Conservation (phyloP, 2,888 invertebrate genomes). For the Ectropis crepuscularia region DNA sequence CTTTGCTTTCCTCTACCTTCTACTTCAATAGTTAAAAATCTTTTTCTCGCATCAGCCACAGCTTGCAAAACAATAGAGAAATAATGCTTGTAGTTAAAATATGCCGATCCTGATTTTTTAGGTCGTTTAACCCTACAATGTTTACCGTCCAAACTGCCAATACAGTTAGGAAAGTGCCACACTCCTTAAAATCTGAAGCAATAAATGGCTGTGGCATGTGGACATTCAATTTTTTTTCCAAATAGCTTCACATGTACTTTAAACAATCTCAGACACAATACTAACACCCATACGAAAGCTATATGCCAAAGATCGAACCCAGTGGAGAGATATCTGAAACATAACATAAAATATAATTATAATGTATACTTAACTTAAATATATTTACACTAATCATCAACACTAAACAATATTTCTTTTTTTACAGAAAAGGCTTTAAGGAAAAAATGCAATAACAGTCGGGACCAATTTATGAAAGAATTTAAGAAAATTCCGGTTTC, state of each 20-base stretch:
- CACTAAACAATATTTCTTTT: slow-evolving; percentile 26
- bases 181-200: slow-evolving; percentile 30
- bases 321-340: slow-evolving; percentile 26
- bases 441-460: slow-evolving; percentile 45
- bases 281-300: slow-evolving; percentile 37
- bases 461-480: slow-evolving; percentile 43
- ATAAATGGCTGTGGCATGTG: slow-evolving; percentile 39
- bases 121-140: too few relatives aligned
- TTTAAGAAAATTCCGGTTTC: slow-evolving; percentile 23
- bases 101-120: too few relatives aligned
- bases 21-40: too few relatives aligned
- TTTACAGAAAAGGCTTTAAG: slow-evolving; percentile 39
- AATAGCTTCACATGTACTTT: slow-evolving; percentile 43
- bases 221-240: slow-evolving; percentile 38
- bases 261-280: slow-evolving; percentile 34
- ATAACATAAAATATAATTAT: slow-evolving; percentile 40
- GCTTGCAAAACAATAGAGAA: too few relatives aligned
- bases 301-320: slow-evolving; percentile 28
- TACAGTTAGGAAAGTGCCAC: slow-evolving; percentile 43
- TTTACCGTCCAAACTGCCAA: too few relatives aligned
- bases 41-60: too few relatives aligned
- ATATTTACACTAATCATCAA: slow-evolving; percentile 38
- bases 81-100: too few relatives aligned
- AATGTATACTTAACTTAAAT: too few relatives aligned
- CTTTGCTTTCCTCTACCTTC: too few relatives aligned